Evolutionary conservation across 2,888 invertebrate species (phyloP).

Genomic region (Helobdella robusta): DNA sequence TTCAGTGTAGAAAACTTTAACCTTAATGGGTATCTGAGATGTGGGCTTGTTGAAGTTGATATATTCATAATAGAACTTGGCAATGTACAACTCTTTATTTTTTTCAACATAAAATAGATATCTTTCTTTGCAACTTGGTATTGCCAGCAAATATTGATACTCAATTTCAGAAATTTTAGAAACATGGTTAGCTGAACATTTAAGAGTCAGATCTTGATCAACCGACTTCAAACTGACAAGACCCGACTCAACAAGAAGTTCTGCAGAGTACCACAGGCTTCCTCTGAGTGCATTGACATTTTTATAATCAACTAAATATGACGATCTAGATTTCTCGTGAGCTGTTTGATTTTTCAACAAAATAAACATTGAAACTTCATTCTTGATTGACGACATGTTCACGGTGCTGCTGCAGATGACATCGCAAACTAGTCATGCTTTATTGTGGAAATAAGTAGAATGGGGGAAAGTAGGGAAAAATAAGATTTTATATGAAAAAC

Average conservation of each 20-base stretch:
- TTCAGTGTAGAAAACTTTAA: no score
- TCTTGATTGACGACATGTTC: no score
- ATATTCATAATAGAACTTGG: no score
- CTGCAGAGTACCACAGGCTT: constrained; percentile 8
- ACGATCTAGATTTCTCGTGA: not conserved
- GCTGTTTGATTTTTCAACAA: not conserved
- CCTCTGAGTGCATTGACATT: not conserved
- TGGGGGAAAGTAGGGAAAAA: no score
- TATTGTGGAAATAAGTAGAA: no score
- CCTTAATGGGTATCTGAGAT: no score
- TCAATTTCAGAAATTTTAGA: not conserved
- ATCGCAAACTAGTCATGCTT: no score
- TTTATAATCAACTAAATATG: not conserved
- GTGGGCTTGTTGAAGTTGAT: no score
- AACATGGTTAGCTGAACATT: not conserved
- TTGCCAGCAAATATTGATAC: not conserved
- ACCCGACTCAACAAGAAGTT: not conserved
- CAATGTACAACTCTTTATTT: no score
- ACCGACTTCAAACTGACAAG: not conserved
- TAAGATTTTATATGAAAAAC: no score
- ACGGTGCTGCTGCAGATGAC: no score
- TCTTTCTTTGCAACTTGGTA: not conserved
- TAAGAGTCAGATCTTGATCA: not conserved
- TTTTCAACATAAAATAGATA: not conserved
- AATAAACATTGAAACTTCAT: no score